Evolutionary conservation across 1,140 invertebrate genomes (phyloP).

Genomic region (Drosophila pectinifera): DNA sequence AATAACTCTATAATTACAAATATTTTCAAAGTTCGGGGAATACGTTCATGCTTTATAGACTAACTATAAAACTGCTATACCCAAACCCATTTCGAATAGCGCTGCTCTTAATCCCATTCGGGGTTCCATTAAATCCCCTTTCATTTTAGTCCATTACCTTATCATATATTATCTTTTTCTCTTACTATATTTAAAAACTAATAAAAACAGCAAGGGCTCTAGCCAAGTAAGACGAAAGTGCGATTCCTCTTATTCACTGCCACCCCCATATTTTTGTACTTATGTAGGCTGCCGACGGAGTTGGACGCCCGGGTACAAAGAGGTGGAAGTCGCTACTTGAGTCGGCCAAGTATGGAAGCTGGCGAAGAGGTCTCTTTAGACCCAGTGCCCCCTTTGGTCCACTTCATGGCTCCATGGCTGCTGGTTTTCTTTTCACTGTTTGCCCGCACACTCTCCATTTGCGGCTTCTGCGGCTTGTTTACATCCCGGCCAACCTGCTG

Average conservation of each 20-base stretch:
- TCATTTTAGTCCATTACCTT: not conserved
- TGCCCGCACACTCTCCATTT: constrained; percentile 69
- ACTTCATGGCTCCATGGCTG: constrained; percentile 30
- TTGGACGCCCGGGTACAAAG: constrained; percentile 17
- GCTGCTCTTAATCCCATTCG: not conserved
- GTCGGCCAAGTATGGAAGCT: constrained; percentile 50
- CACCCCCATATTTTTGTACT: constrained; percentile 4
- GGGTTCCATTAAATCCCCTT: not conserved
- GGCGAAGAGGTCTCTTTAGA: constrained; percentile 16
- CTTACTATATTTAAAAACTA: not conserved
- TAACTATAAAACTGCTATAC: no score
- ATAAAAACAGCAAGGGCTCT: not conserved
- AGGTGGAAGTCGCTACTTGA: constrained; percentile 66
- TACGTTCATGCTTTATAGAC: not conserved
- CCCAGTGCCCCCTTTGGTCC: constrained; percentile 3
- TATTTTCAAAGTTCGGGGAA: not conserved
- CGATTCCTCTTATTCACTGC: constrained; percentile 11
- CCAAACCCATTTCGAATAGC: no score
- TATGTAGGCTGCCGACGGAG: constrained; percentile 19
- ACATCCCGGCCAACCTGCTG: constrained; percentile 65
- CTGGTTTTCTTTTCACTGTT: constrained; percentile 47
- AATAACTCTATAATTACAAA: constrained; percentile 12
- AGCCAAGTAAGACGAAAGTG: not conserved
- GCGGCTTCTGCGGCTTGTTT: constrained; percentile 66
- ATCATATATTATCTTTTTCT: not conserved